A percentile compares a stretch with the other conserved stretches of the same genome.
Conservation (phyloP, 1,140 invertebrate genomes). For the Camponotus pennsylvanicus region DNA sequence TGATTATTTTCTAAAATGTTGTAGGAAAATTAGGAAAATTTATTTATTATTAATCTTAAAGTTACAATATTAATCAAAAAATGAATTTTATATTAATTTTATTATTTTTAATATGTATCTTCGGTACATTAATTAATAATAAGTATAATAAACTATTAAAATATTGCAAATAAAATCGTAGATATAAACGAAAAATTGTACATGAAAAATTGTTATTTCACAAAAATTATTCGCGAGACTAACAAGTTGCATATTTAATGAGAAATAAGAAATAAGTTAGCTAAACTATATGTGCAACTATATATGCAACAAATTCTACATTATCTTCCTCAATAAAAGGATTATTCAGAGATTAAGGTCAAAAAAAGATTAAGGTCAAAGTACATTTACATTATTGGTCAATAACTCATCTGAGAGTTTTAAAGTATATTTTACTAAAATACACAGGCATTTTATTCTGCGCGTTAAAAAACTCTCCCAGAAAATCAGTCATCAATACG, state of each 20-base stretch:
- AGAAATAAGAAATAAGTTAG: conserved; percentile 21
- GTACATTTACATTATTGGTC: conserved; percentile 53
- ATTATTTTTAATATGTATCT: no score
- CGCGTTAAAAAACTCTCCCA: conserved; percentile 1
- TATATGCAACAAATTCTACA: conserved; percentile 26
- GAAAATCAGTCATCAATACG: conserved; percentile 34
- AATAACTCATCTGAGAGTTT: conserved; percentile 40
- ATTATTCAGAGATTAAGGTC: conserved; percentile 7
- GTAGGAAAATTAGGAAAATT: background rate
- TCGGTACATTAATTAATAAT: background rate
- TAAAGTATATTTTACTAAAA: conserved; percentile 11
- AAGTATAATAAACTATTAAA: background rate
- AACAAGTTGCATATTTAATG: conserved; percentile 24
- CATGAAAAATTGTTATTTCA: conserved; percentile 9
- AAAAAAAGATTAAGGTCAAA: conserved; percentile 51
- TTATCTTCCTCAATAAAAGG: conserved; percentile 3
- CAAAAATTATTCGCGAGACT: background rate
- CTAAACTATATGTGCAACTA: background rate
- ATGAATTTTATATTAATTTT: background rate
- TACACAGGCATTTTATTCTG: background rate
- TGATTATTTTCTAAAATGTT: background rate
- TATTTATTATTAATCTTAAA: background rate
- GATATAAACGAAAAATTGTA: background rate
- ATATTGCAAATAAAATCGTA: background rate
- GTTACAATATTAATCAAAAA: background rate